Evolutionary conservation across 2,888 invertebrate genomes (phyloP), one percentile per base, ranked within the genome.

Genomic region (Clanis bilineata): DNA sequence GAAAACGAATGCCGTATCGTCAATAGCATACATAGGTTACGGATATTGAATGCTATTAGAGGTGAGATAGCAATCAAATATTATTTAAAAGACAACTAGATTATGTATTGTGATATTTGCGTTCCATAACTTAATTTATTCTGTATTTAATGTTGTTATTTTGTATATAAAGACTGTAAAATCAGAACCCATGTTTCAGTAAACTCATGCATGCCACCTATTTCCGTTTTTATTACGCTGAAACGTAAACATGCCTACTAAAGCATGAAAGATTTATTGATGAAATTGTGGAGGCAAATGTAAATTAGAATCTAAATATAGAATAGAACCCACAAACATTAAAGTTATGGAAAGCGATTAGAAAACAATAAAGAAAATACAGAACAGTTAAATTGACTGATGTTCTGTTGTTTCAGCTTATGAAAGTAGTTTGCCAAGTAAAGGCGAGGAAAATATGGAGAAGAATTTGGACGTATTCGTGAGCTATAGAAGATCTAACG

Each of bases 391-490:
- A 9, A 32, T 15, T 32, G 1, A 55, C 12, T 38, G 36, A 56
- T 55, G 5, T 43, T 55, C 36, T 63, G 61, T 64, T 64, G 71
- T 90, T 89, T 58, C 88, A 94, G 94, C 91, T 65, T 92, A 94
- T 74, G 95, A 96, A 82, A 95, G 93, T 76, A 94, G 94, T 57
- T 79, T 95, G 67, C 94, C 94, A 12, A 94, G 92, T 73, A 93
- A 95, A 63, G 95, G 94, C 47, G 95, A 95, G 79, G 96, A 97
- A 73, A 96, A 94, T 72, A 94, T 96, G 81, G 96, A 97, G 78
- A 98, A 98, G 85, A 96, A 96, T 56, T 93, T 99, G 70, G 99
- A 99, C 83, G 99, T 99, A 0, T 99, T 99, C 88, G 98, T 99
- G 72, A 99, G 99, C 88, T 99, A 99, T 82, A 93, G 99, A 71